These are phyloP conservation scores for Pelochelys cantorii DNA, from an alignment of 2,797 vertebrate species.

Conservation along the genomic window DNA sequence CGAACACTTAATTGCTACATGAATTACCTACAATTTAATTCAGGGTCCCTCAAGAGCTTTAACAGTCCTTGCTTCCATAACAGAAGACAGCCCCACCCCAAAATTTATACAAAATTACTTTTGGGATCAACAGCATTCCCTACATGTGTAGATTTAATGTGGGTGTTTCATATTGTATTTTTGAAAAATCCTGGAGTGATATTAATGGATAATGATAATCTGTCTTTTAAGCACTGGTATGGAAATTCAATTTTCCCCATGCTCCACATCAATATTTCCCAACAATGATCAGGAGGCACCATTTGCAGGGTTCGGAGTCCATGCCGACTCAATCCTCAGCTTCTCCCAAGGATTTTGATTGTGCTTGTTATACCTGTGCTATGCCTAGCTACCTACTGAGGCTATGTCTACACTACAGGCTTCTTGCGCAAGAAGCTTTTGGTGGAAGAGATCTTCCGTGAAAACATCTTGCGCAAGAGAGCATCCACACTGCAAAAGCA, in stretches of 20 bases:
- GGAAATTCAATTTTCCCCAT: not conserved
- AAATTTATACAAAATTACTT: not conserved
- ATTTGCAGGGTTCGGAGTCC: not conserved
- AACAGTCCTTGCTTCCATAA: not conserved
- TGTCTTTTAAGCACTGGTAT: fast-evolving
- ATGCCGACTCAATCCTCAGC: not conserved
- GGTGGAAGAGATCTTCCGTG: no score
- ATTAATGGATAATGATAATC: not conserved
- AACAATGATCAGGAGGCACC: no score
- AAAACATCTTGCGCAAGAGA: no score
- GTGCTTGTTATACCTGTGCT: no score
- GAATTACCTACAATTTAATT: not conserved
- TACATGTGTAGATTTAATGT: not conserved
- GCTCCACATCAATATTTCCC: not conserved
- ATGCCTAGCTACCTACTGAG: not conserved
- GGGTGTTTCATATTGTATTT: fast-evolving
- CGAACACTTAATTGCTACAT: fast-evolving
- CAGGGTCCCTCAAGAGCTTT: not conserved
- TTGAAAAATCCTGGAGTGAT: fast-evolving
- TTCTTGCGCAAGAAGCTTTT: no score
- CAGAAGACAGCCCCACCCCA: not conserved
- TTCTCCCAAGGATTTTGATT: not conserved
- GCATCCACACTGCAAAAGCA: no score
- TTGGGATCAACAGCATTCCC: not conserved
- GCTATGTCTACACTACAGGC: no score